Percentiles rank a stretch among this genome's conserved stretches.
These are phyloP conservation scores for Athalia circularis DNA, from an alignment of 2,888 invertebrate species.

Conservation along the genomic window DNA sequence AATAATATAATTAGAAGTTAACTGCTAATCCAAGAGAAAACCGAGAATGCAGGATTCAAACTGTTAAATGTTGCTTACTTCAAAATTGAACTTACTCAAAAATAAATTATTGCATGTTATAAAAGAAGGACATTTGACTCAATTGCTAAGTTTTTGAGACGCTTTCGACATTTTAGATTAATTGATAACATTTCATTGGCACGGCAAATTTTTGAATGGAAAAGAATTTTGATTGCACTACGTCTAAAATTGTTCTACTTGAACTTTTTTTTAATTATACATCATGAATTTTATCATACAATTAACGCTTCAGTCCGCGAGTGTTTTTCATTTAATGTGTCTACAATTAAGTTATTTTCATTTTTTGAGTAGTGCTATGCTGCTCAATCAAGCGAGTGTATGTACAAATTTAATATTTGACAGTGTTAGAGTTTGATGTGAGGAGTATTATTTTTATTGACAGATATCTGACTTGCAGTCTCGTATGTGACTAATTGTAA, in stretches of 20 bases:
- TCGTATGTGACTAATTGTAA: neutral
- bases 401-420: too few relatives aligned
- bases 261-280: too few relatives aligned
- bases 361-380: too few relatives aligned
- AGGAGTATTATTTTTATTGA: too few relatives aligned
- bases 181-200: too few relatives aligned
- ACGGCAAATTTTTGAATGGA: neutral
- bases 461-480: neutral
- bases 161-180: too few relatives aligned
- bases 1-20: neutral
- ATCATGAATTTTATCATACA: too few relatives aligned
- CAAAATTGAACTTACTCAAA: constrained; percentile 12
- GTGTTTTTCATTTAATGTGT: too few relatives aligned
- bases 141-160: neutral
- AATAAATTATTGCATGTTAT: neutral
- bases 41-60: neutral
- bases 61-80: neutral
- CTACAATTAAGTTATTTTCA: too few relatives aligned
- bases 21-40: neutral
- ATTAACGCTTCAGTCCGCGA: too few relatives aligned
- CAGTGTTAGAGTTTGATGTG: too few relatives aligned
- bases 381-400: too few relatives aligned
- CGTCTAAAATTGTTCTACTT: neutral
- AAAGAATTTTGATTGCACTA: constrained; percentile 1
- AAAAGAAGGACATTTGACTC: neutral